Conservation (phyloP, 2,888 invertebrate genomes). For the Anaspis maculata region DNA sequence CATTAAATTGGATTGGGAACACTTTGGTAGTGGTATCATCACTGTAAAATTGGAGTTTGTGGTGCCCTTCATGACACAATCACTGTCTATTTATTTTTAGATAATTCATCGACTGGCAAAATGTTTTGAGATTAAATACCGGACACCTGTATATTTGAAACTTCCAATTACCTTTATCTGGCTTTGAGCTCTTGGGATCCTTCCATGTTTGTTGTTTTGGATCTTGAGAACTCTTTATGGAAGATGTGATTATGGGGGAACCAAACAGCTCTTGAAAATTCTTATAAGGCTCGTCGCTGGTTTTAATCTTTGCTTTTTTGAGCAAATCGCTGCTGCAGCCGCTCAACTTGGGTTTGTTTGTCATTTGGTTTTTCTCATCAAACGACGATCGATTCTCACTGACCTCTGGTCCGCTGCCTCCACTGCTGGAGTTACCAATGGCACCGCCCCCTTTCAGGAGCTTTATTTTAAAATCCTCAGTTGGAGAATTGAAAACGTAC, state of each 20-base stretch:
- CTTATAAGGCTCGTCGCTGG: constrained; percentile 33
- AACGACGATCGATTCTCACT: constrained; percentile 29
- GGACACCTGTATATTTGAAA: no score
- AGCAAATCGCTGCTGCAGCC: constrained; percentile 44
- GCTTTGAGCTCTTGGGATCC: no score
- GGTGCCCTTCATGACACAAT: no score
- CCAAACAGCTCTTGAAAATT: constrained; percentile 78
- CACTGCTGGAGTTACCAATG: constrained; percentile 21
- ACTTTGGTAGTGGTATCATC: no score
- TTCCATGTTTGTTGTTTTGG: constrained; percentile 27
- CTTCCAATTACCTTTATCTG: no score
- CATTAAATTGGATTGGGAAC: no score
- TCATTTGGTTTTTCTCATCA: constrained; percentile 47
- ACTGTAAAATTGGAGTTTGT: no score
- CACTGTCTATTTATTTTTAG: no score
- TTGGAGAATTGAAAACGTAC: constrained; percentile 74
- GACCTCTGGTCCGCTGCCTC: constrained; percentile 37
- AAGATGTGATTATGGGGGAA: constrained; percentile 50
- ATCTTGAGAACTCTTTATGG: neutral
- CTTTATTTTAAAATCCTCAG: constrained; percentile 83
- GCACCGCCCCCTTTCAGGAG: constrained; percentile 80
- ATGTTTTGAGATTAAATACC: no score
- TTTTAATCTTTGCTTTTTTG: constrained; percentile 38
- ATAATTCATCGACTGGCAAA: no score
- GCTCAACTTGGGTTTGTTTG: constrained; percentile 63